A percentile compares a stretch with the other conserved stretches of the same genome.
Evolutionary conservation across 2,888 invertebrate species (phyloP).

Genomic region (Eupeodes latifasciatus): DNA sequence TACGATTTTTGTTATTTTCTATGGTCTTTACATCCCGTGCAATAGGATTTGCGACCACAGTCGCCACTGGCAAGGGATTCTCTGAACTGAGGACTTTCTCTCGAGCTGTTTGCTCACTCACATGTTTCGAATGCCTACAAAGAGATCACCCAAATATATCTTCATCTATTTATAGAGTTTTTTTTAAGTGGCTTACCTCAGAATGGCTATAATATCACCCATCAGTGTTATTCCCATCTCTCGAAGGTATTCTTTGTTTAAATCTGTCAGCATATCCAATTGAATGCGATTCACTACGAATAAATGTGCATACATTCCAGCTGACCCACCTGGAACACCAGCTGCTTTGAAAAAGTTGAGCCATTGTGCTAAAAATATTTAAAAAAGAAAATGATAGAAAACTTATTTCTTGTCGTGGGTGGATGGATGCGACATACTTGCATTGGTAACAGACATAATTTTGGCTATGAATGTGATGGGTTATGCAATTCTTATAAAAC

Average conservation of each 20-base stretch:
- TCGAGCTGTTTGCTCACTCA: constrained; percentile 86
- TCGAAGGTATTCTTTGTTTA: constrained; percentile 93
- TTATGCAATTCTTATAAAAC: constrained; percentile 1
- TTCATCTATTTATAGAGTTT: not conserved
- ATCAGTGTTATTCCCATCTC: constrained; percentile 94
- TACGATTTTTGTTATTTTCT: constrained; percentile 76
- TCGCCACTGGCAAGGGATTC: constrained; percentile 85
- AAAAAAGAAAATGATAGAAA: not conserved
- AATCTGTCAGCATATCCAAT: constrained; percentile 92
- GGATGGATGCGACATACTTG: constrained; percentile 38
- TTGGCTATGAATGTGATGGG: not conserved
- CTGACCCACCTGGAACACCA: constrained; percentile 90
- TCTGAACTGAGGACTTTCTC: constrained; percentile 85
- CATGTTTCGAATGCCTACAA: constrained; percentile 86
- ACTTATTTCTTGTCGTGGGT: constrained; percentile 23
- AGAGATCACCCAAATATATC: not conserved
- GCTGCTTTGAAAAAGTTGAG: constrained; percentile 94
- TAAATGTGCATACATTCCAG: constrained; percentile 93
- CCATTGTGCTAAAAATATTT: constrained; percentile 86
- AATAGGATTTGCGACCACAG: constrained; percentile 83
- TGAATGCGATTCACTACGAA: constrained; percentile 95
- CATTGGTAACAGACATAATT: constrained; percentile 55
- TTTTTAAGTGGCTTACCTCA: constrained; percentile 84
- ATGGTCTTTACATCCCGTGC: constrained; percentile 67
- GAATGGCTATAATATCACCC: constrained; percentile 89